A percentile compares a stretch with the other conserved stretches of the same genome.
phyloP scores from a whole-genome alignment of 2,888 invertebrate genomes.

The Osedax fenrisi region DNA sequence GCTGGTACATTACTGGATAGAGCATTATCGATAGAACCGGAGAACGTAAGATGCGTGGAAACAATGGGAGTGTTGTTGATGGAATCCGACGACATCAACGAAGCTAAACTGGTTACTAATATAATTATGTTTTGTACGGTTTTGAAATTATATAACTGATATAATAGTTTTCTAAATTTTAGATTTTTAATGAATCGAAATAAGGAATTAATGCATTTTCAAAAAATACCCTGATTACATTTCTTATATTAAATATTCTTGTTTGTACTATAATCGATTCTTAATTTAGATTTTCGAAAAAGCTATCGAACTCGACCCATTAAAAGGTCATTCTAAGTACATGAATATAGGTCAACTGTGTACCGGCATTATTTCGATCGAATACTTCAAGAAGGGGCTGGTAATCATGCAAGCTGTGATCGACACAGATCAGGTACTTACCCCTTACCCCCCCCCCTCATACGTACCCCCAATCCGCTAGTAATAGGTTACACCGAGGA shows the following conservation, averaged over 20 bases:
- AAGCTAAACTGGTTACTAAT: constrained; percentile 41
- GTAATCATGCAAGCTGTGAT: constrained; percentile 46
- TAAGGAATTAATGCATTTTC: no score
- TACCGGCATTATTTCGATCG: constrained; percentile 48
- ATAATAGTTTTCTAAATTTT: no score
- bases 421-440: constrained; percentile 38
- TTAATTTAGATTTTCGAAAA: constrained; percentile 46
- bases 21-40: constrained; percentile 48
- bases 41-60: constrained; percentile 49
- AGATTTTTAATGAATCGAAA: no score
- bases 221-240: no score
- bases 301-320: constrained; percentile 48
- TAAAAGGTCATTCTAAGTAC: constrained; percentile 50
- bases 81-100: constrained; percentile 48
- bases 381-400: constrained; percentile 50
- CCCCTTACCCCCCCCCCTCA: no score
- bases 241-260: no score
- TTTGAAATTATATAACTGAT: background rate
- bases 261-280: no score
- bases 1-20: constrained; percentile 50
- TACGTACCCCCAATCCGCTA: no score
- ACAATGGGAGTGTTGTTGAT: constrained; percentile 47
- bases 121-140: background rate
- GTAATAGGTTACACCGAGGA: no score
- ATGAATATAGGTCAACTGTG: constrained; percentile 51